Conservation (phyloP, 1,140 invertebrate genomes). For the Nomia melanderi region DNA sequence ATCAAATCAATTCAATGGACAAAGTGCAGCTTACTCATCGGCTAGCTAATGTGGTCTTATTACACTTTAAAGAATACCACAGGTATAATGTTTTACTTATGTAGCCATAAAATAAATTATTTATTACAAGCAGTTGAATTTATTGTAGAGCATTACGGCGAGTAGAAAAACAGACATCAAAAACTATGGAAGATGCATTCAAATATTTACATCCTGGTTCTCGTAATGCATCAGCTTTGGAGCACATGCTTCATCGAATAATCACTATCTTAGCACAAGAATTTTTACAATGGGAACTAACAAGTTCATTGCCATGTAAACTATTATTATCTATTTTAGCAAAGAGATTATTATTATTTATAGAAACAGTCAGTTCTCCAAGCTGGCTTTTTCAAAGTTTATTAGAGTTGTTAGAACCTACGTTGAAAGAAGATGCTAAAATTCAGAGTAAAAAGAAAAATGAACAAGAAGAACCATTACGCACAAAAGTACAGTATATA, state of each 20-base stretch:
- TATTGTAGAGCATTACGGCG: slow-evolving; percentile 69
- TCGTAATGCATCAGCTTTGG: slow-evolving; percentile 78
- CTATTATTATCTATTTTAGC: slow-evolving; percentile 83
- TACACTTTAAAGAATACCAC: slow-evolving; percentile 77
- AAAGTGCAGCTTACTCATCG: slow-evolving; percentile 72
- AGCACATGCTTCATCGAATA: slow-evolving; percentile 83
- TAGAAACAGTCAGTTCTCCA: slow-evolving; percentile 70
- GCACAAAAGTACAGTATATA: slow-evolving; percentile 5
- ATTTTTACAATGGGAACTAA: slow-evolving; percentile 85
- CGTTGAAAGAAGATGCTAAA: slow-evolving; percentile 9
- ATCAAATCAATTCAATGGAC: slow-evolving; percentile 64
- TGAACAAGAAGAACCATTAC: slow-evolving; percentile 17
- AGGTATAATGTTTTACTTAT: slow-evolving; percentile 53
- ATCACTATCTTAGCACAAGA: slow-evolving; percentile 83
- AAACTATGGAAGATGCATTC: slow-evolving; percentile 74
- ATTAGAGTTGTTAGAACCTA: slow-evolving; percentile 56
- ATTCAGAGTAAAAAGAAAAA: slow-evolving; percentile 27
- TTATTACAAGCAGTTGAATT: neutral
- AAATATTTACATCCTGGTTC: slow-evolving; percentile 78
- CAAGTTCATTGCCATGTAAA: slow-evolving; percentile 85
- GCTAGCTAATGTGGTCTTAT: slow-evolving; percentile 71
- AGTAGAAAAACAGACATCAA: slow-evolving; percentile 70
- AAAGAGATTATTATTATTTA: slow-evolving; percentile 79
- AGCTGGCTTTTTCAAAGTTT: slow-evolving; percentile 69
- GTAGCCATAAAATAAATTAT: slow-evolving; percentile 15